Evolutionary conservation across 2,888 invertebrate species (phyloP), one percentile per base, ranked within the genome.

Genomic region (Cacoxenus indagator): DNA sequence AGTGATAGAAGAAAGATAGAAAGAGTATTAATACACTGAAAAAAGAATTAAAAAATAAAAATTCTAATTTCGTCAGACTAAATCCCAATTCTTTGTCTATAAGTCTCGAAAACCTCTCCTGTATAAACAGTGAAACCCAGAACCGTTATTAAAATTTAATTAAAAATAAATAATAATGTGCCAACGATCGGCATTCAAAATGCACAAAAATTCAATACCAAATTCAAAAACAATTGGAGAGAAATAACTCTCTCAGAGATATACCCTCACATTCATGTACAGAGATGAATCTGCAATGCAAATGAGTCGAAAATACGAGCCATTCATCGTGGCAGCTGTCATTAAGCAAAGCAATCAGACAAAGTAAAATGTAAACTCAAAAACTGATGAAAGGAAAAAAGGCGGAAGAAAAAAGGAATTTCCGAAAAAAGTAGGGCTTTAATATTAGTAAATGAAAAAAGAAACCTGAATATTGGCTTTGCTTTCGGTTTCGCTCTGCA

Each of bases 371-470:
- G 24, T 48, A 64, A 29, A 24, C 37, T 11, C 43, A 61, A 64
- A 64, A 51, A 11, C 29, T 46, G n/a, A 70, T 29, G 27, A 51
- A 59, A 64, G 70, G n/a, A 27, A 29, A 29, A 27, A 65, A 70
- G 69, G 68, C 59, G 51, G 22, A 19, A 24, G 1, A 19, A 31
- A 57, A 22, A 24, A 24, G 9, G 27, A 27, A 54, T 31, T 65
- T 75, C 70, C 69, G 59, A 57, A 69, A 71, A 65, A 68, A 71
- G 29, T n/a, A 75, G 61, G 76, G 70, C 75, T 76, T 79, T 80
- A 80, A 81, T 6, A 11, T 6, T 4, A 55, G 74, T 70, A 78
- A 57, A 65, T 62, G 70, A 57, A 68, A 75, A 45, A 64, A 43
- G 19, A 51, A 29, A 24, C 48, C 22, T 6, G 2, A 37, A 37